A percentile compares a stretch with the other conserved stretches of the same genome.
phyloP scores from a whole-genome alignment of 2,797 vertebrate species.

The Betta splendens region DNA sequence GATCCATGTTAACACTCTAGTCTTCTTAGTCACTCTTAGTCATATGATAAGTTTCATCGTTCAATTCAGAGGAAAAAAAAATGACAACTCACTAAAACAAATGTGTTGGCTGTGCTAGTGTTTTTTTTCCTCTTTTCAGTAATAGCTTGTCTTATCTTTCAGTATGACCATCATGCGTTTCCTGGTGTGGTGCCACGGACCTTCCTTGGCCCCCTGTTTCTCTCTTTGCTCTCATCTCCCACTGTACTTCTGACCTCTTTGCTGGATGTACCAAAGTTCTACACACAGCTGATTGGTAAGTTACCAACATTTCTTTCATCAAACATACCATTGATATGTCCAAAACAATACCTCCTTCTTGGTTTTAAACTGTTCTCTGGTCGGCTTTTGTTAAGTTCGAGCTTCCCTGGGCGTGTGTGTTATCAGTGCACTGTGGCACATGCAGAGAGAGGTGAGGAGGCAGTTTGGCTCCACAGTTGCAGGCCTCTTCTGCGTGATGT shows the following conservation, averaged over 20 bases:
- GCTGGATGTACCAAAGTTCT: slow-evolving; percentile 87
- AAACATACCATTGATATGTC: background rate
- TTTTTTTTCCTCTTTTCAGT: slow-evolving; percentile 3
- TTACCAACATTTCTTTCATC: background rate
- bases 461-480: slow-evolving; percentile 91
- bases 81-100: background rate
- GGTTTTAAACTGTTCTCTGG: background rate
- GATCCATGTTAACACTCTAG: no score
- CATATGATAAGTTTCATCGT: no score
- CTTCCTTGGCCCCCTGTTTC: slow-evolving; percentile 89
- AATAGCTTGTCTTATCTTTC: slow-evolving; percentile 41
- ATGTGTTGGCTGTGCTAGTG: background rate
- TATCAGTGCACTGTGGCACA: slow-evolving; percentile 85
- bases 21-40: no score
- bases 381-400: slow-evolving; percentile 80
- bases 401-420: slow-evolving; percentile 87
- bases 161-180: slow-evolving; percentile 97
- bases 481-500: slow-evolving; percentile 87
- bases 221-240: slow-evolving; percentile 86
- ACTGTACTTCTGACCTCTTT: slow-evolving; percentile 79
- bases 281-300: slow-evolving; percentile 88
- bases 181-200: slow-evolving; percentile 96
- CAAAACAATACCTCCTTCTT: background rate
- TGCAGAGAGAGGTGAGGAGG: slow-evolving; percentile 88
- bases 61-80: no score